These are phyloP conservation scores for Aurelia coerulea DNA, from an alignment of 30 jellyfish, hydroid and myxozoan genomes.

Conservation along the genomic window DNA sequence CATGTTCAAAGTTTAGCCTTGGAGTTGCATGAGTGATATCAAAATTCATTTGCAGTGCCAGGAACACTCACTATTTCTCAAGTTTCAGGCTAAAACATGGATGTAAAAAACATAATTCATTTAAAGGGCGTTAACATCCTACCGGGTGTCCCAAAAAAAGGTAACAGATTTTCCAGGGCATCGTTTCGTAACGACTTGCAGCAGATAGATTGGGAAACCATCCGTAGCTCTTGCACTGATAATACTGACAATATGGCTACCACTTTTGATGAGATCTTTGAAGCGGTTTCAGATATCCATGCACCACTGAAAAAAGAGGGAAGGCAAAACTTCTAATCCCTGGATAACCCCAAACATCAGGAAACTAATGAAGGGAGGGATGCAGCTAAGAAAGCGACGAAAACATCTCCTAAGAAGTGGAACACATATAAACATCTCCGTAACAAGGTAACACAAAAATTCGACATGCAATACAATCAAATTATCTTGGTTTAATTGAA, in stretches of 20 bases:
- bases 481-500: not conserved
- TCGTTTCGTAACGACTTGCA: not conserved
- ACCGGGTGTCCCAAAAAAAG: not conserved
- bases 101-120: no score
- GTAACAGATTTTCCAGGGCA: not conserved
- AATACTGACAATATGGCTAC: not conserved
- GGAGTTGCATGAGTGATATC: no score
- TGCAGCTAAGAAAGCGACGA: no score
- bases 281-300: not conserved
- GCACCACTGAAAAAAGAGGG: not conserved
- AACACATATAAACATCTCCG: no score
- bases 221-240: not conserved
- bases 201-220: slow-evolving; percentile 1
- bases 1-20: no score
- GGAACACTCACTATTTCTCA: no score
- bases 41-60: no score
- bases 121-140: no score
- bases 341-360: not conserved
- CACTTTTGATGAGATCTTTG: not conserved
- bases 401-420: no score
- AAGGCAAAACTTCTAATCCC: not conserved
- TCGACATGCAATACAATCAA: not conserved
- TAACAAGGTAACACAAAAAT: no score
- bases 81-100: no score
- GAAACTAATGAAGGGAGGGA: not conserved